Conservation (phyloP, 2,888 invertebrate genomes). For the Herminia tarsipennalis region DNA sequence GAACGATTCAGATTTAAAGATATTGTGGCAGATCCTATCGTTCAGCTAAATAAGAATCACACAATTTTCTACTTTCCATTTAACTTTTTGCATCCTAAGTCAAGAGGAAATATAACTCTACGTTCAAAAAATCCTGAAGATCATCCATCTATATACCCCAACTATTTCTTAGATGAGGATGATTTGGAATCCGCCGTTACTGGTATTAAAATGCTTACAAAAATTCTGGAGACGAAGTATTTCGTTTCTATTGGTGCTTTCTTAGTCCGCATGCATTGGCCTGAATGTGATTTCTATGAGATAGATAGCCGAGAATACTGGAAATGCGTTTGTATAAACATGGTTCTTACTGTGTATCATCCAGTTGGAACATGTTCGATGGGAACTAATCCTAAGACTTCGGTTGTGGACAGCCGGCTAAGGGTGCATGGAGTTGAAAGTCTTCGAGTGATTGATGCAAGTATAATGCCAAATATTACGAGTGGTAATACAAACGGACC, state of each 20-base stretch:
- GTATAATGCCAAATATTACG: conserved; percentile 91
- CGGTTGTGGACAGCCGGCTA: conserved; percentile 83
- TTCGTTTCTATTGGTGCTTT: conserved; percentile 26
- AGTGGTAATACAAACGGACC: conserved; percentile 93
- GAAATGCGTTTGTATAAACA: conserved; percentile 75
- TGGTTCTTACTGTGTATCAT: conserved; percentile 85
- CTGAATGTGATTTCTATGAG: conserved; percentile 49
- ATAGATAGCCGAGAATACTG: conserved; percentile 56
- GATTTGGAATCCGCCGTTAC: conserved; percentile 72
- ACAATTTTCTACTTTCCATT: conserved; percentile 62
- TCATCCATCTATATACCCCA: conserved; percentile 43
- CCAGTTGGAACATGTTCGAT: conserved; percentile 88
- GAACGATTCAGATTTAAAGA: conserved; percentile 43
- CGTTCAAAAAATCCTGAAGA: conserved; percentile 84
- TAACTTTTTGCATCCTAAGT: conserved; percentile 76
- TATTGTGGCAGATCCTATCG: conserved; percentile 44
- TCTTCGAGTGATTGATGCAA: conserved; percentile 90
- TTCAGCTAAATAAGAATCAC: conserved; percentile 51
- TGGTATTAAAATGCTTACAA: conserved; percentile 57
- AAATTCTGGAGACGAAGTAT: conserved; percentile 41
- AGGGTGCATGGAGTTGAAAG: conserved; percentile 87
- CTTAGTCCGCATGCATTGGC: conserved; percentile 51
- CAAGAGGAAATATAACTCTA: conserved; percentile 84
- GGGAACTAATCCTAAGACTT: conserved; percentile 70
- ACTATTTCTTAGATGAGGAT: conserved; percentile 83